Percentiles rank a stretch among this genome's conserved stretches.
Conservation (phyloP, 2,113 vertebrate species). For the Amphilophus citrinellus region DNA sequence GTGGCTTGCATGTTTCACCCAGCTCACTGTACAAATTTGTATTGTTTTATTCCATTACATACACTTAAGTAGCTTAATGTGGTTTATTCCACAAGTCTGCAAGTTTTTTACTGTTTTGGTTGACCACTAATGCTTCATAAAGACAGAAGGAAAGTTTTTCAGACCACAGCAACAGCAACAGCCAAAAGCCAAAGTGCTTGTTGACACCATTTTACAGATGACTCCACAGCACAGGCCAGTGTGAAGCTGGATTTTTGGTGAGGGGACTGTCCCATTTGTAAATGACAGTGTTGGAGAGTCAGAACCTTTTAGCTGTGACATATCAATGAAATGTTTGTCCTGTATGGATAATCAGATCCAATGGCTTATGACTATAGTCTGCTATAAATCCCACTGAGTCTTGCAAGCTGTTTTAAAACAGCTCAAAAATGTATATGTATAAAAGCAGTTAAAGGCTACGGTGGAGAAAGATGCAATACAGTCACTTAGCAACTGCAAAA, state of each 20-base stretch:
- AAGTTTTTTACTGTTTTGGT: background rate
- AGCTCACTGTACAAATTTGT: background rate
- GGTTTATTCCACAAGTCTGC: background rate
- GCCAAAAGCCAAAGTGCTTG: background rate
- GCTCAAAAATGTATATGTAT: background rate
- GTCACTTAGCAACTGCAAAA: background rate
- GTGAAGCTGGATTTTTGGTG: background rate
- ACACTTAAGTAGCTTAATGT: background rate
- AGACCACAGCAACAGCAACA: background rate
- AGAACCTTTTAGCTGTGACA: background rate
- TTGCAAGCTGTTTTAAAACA: background rate
- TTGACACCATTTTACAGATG: background rate
- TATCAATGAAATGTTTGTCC: conserved; percentile 14
- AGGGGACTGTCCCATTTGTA: background rate
- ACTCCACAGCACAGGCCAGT: background rate
- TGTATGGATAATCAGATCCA: background rate
- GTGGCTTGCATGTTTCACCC: background rate
- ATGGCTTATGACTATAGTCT: background rate
- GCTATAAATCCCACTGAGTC: background rate
- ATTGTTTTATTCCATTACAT: background rate
- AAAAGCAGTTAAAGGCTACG: background rate
- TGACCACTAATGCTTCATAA: background rate
- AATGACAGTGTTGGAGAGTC: background rate
- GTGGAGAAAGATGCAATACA: background rate
- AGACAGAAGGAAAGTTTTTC: too few species aligned